Evolutionary conservation across 2,113 vertebrate species (phyloP).

Genomic region (Marmota monax): DNA sequence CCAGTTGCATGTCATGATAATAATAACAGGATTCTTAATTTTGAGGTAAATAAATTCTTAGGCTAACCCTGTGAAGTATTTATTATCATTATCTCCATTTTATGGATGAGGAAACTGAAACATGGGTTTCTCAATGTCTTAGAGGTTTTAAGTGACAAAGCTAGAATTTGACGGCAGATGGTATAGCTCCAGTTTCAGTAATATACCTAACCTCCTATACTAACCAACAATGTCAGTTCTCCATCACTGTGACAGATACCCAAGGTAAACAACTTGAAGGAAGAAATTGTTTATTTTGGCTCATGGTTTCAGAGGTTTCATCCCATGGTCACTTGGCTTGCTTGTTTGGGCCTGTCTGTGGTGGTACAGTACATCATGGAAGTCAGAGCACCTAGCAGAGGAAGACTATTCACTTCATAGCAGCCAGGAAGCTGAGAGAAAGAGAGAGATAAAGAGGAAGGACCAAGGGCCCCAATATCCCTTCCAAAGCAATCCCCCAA

Average conservation of each 20-base stretch:
- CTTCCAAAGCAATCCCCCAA: neutral
- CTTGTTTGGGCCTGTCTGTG: neutral
- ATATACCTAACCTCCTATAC: neutral
- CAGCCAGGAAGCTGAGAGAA: neutral
- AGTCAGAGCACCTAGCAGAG: neutral
- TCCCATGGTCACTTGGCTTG: neutral
- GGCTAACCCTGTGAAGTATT: neutral
- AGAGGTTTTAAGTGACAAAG: constrained; percentile 24
- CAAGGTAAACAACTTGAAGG: neutral
- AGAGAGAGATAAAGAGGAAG: neutral
- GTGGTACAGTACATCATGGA: neutral
- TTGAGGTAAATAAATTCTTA: constrained; percentile 19
- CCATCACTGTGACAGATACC: neutral
- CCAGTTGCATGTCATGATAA: neutral
- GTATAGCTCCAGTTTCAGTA: neutral
- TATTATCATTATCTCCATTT: constrained; percentile 39
- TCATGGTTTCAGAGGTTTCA: neutral
- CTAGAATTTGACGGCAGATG: neutral
- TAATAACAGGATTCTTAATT: neutral
- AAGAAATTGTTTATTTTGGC: neutral
- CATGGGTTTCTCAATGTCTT: neutral
- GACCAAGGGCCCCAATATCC: neutral
- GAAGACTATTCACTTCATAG: neutral
- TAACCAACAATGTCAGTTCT: neutral
- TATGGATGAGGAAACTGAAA: neutral